Percentiles rank a stretch among this genome's conserved stretches.
These are phyloP conservation scores for Drosophila suzukii DNA, from an alignment of 1,140 invertebrate species.

Conservation along the genomic window DNA sequence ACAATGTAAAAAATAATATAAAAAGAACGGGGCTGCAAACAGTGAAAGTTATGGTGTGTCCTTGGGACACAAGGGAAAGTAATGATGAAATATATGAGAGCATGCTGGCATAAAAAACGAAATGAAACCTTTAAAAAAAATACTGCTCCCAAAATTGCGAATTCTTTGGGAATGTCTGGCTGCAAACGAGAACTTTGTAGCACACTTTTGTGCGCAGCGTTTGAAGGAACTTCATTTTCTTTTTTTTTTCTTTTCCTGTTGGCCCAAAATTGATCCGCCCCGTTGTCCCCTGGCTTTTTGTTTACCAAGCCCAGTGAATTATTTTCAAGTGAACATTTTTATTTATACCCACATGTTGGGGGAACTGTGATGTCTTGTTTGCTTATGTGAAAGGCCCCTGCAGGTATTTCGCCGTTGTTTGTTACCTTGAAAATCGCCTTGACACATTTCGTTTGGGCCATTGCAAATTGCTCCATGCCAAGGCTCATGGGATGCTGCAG, in stretches of 20 bases:
- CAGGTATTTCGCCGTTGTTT: slow-evolving; percentile 41
- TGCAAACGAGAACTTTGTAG: slow-evolving; percentile 46
- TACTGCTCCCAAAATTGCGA: slow-evolving; percentile 9
- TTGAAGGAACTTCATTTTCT: slow-evolving; percentile 57
- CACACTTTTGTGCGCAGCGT: slow-evolving; percentile 71
- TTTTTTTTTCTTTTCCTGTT: background rate
- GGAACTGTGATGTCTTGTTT: slow-evolving; percentile 33
- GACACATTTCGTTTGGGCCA: slow-evolving; percentile 65
- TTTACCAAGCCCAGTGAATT: slow-evolving; percentile 28
- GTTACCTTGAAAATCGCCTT: slow-evolving; percentile 52
- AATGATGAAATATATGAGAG: slow-evolving; percentile 28
- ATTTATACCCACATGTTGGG: slow-evolving; percentile 6
- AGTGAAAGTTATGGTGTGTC: slow-evolving; percentile 40
- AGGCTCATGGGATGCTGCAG: slow-evolving; percentile 23
- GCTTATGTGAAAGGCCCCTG: slow-evolving; percentile 35
- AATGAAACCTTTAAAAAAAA: slow-evolving; percentile 20
- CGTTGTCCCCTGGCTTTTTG: slow-evolving; percentile 15
- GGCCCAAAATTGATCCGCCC: slow-evolving; percentile 34
- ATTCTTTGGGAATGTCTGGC: slow-evolving; percentile 2
- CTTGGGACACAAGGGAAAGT: slow-evolving; percentile 29
- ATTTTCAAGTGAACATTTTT: slow-evolving; percentile 41
- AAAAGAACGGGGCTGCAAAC: background rate
- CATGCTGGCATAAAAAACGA: slow-evolving; percentile 14
- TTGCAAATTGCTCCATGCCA: slow-evolving; percentile 9
- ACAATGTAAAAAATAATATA: slow-evolving; percentile 12